phyloP scores from a whole-genome alignment of 2,888 invertebrate species.

The Mythimna loreyi region DNA sequence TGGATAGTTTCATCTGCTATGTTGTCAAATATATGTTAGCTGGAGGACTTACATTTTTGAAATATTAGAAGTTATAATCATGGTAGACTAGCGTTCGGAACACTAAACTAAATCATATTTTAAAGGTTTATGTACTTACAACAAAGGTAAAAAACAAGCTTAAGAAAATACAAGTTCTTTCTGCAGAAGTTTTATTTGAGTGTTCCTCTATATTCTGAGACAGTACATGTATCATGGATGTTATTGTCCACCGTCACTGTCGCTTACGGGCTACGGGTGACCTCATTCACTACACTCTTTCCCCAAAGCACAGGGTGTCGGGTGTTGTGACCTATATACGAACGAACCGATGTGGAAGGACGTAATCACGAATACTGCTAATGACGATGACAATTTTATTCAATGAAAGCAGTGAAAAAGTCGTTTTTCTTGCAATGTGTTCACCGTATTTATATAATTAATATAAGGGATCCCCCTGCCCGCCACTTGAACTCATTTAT shows the following conservation, averaged over 20 bases:
- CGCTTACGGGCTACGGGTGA: slow-evolving; percentile 71
- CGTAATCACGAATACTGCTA: slow-evolving; percentile 50
- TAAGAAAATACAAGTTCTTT: not conserved
- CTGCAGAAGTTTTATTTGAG: slow-evolving; percentile 32
- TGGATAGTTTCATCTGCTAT: not conserved
- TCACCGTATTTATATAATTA: slow-evolving; percentile 18
- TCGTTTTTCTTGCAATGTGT: slow-evolving; percentile 7
- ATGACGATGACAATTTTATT: slow-evolving; percentile 34
- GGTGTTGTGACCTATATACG: slow-evolving; percentile 80
- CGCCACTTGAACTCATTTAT: slow-evolving; percentile 60
- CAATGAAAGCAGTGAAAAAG: slow-evolving; percentile 25
- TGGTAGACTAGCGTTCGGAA: not conserved
- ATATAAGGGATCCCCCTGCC: slow-evolving; percentile 10
- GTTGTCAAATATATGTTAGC: not conserved
- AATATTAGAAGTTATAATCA: not conserved
- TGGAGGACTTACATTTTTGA: not conserved
- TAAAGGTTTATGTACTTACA: too few species aligned
- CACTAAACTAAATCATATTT: not conserved
- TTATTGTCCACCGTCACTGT: slow-evolving; percentile 70
- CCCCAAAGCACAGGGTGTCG: slow-evolving; percentile 75
- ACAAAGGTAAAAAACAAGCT: not conserved
- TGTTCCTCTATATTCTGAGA: slow-evolving; percentile 46
- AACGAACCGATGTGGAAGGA: slow-evolving; percentile 62
- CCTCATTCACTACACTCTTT: slow-evolving; percentile 77
- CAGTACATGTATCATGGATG: slow-evolving; percentile 41